These are phyloP conservation scores for Columba janthina DNA, from an alignment of 2,113 vertebrate species.

Conservation along the genomic window DNA sequence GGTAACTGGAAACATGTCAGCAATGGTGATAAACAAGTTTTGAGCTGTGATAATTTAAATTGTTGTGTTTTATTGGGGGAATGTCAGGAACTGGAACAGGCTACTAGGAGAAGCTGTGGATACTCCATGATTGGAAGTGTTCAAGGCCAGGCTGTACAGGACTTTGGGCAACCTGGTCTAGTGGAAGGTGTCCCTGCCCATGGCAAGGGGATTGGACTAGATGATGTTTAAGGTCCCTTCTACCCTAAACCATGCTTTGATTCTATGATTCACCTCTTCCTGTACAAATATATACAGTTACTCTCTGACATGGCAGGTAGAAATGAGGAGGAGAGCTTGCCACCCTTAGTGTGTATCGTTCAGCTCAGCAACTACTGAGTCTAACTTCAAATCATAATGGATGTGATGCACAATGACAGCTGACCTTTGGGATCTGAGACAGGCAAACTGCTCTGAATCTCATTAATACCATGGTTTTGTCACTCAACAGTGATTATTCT, in stretches of 20 bases:
- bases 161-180: too few species aligned
- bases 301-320: background rate
- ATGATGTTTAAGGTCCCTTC: too few species aligned
- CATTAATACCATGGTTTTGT: background rate
- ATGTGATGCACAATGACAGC: background rate
- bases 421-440: slow-evolving; percentile 6
- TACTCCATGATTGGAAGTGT: too few species aligned
- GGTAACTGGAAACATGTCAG: background rate
- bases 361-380: background rate
- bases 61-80: background rate
- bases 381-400: background rate
- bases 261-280: too few species aligned
- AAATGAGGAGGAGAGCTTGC: background rate
- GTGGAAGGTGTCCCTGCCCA: too few species aligned
- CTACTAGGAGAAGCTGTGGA: too few species aligned
- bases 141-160: too few species aligned
- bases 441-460: background rate
- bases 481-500: background rate
- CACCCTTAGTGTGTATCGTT: rapidly evolving
- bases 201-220: too few species aligned
- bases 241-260: too few species aligned
- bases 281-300: background rate
- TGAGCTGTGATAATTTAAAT: background rate
- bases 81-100: too few species aligned
- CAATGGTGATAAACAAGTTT: background rate